Evolutionary conservation across 2,797 vertebrate genomes (phyloP).

Genomic region (Dicrostonyx torquatus): DNA sequence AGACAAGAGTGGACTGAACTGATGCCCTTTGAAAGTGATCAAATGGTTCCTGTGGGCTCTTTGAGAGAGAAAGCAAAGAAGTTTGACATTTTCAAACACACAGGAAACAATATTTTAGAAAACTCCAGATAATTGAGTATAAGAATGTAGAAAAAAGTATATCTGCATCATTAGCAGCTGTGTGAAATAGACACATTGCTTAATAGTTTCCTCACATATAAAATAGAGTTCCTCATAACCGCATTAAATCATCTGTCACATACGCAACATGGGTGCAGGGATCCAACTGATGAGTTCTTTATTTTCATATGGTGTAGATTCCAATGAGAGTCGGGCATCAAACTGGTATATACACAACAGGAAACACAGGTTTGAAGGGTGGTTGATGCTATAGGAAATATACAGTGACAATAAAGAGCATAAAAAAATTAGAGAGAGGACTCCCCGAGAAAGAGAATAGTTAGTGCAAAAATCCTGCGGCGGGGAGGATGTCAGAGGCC

Average conservation of each 20-base stretch:
- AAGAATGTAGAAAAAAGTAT: background rate
- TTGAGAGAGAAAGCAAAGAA: slow-evolving; percentile 48
- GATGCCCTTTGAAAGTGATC: slow-evolving; percentile 63
- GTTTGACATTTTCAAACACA: slow-evolving; percentile 52
- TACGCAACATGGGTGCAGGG: background rate
- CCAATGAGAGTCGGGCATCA: background rate
- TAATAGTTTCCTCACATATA: slow-evolving; percentile 11
- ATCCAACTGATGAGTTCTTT: background rate
- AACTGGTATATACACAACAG: background rate
- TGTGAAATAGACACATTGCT: background rate
- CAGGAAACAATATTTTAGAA: slow-evolving; percentile 62
- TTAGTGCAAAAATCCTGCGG: background rate
- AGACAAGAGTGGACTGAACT: slow-evolving; percentile 10
- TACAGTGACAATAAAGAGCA: background rate
- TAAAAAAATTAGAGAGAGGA: background rate
- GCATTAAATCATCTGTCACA: background rate
- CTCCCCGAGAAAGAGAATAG: background rate
- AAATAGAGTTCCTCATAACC: background rate
- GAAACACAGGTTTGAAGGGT: background rate
- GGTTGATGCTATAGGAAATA: background rate
- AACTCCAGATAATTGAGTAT: background rate
- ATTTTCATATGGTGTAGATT: background rate
- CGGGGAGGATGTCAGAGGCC: background rate
- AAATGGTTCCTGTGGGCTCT: slow-evolving; percentile 41
- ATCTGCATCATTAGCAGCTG: background rate